A percentile compares a stretch with the other conserved stretches of the same genome.
Conservation (phyloP, 2,888 invertebrate species). For the Lissocephala sabroskyi region DNA sequence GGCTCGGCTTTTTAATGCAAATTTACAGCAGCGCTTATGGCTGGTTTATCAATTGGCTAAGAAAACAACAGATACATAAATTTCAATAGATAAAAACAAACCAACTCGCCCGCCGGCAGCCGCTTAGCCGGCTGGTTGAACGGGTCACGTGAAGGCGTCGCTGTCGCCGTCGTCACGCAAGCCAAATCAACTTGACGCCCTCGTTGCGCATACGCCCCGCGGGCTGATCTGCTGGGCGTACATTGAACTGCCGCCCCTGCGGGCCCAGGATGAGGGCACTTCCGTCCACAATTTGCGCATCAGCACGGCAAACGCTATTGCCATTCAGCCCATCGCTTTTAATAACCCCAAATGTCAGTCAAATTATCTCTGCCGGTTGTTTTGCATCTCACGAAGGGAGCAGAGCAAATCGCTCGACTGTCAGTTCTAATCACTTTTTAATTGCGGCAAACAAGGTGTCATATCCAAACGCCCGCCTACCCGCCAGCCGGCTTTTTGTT, state of each 20-base stretch:
- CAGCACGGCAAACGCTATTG: constrained; percentile 3
- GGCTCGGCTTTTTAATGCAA: too few species aligned
- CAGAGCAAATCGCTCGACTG: constrained; percentile 2
- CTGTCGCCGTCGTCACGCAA: constrained; percentile 26
- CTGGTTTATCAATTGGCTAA: constrained; percentile 29
- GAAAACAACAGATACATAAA: constrained; percentile 22
- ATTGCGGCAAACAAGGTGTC: too few species aligned
- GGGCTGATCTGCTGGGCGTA: constrained; percentile 34
- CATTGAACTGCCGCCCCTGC: constrained; percentile 42
- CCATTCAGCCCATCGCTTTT: constrained; percentile 6
- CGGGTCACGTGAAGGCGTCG: constrained; percentile 38
- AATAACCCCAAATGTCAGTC: constrained; percentile 18
- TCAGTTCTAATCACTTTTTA: constrained; percentile 19
- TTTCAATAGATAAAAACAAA: constrained; percentile 7
- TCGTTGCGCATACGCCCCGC: constrained; percentile 36
- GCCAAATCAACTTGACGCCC: constrained; percentile 1
- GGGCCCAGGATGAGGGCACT: not conserved
- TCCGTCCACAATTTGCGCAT: not conserved
- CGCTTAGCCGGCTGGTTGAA: not conserved
- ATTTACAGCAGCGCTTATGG: constrained; percentile 20
- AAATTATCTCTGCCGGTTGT: not conserved
- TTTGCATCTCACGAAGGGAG: not conserved
- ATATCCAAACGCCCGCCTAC: too few species aligned
- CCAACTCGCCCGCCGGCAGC: too few species aligned
- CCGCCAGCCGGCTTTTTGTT: too few species aligned